A percentile compares a stretch with the other conserved stretches of the same genome.
Conservation (phyloP, 2,797 vertebrate species). For the Odontamblyopus rebecca region DNA sequence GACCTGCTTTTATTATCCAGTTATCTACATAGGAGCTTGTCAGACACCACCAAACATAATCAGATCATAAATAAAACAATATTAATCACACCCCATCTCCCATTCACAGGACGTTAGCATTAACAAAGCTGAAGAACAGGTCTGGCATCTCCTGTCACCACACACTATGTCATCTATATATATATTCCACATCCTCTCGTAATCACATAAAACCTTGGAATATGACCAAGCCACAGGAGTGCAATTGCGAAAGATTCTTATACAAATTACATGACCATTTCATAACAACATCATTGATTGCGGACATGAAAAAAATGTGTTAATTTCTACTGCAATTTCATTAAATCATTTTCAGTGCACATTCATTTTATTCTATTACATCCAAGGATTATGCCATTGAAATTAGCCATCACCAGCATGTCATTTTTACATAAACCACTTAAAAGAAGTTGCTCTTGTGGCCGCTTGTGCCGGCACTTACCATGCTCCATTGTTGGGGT, state of each 20-base stretch:
- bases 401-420: background rate
- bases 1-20: slow-evolving; percentile 47
- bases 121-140: slow-evolving; percentile 72
- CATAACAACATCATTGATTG: background rate
- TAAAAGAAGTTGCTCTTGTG: background rate
- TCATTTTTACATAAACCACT: background rate
- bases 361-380: background rate
- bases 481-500: slow-evolving; percentile 43
- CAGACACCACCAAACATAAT: slow-evolving; percentile 53
- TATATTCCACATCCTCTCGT: no score
- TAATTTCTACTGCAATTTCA: background rate
- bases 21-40: slow-evolving; percentile 35
- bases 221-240: background rate
- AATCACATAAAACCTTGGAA: background rate
- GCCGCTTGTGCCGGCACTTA: slow-evolving; percentile 25
- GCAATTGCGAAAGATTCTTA: background rate
- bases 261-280: background rate
- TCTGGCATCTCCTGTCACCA: slow-evolving; percentile 59
- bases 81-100: slow-evolving; percentile 71
- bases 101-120: slow-evolving; percentile 79
- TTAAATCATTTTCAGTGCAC: background rate
- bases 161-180: slow-evolving; percentile 22
- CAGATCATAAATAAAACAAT: slow-evolving; percentile 74
- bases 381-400: background rate
- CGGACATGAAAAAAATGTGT: background rate